Evolutionary conservation across 2,888 invertebrate genomes (phyloP).

Genomic region (Drosophila lutescens): DNA sequence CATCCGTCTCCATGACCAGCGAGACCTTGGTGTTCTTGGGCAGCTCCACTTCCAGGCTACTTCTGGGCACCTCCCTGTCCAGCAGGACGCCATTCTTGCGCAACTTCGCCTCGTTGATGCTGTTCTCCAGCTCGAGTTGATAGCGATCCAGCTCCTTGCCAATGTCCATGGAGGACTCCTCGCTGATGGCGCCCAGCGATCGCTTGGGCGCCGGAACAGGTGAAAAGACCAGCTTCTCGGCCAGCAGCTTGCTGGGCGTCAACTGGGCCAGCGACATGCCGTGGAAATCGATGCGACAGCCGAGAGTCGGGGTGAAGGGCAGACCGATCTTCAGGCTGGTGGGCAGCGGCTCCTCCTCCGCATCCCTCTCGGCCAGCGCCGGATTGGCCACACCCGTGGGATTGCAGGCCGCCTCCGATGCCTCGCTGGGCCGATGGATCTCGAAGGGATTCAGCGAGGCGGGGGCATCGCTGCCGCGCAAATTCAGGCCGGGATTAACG

Average conservation of each 20-base stretch:
- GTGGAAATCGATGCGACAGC: conserved; percentile 83
- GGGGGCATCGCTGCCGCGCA: conserved; percentile 77
- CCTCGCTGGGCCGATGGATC: conserved; percentile 72
- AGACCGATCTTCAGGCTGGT: conserved; percentile 78
- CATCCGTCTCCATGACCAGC: conserved; percentile 31
- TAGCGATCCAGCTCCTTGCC: conserved; percentile 84
- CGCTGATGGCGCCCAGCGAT: conserved; percentile 80
- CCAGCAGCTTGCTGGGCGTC: conserved; percentile 82
- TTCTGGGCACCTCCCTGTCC: too few relatives aligned
- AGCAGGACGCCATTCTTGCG: conserved; percentile 66
- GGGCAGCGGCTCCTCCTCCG: conserved; percentile 52
- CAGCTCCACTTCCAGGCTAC: conserved; percentile 15
- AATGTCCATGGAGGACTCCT: conserved; percentile 83
- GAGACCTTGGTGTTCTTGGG: conserved; percentile 13
- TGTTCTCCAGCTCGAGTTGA: conserved; percentile 84
- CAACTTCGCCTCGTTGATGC: conserved; percentile 84
- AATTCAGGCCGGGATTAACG: conserved; percentile 82
- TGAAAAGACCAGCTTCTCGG: conserved; percentile 82
- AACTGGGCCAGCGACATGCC: conserved; percentile 74
- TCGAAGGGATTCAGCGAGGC: conserved; percentile 83
- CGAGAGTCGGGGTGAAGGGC: conserved; percentile 82
- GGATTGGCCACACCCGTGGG: conserved; percentile 57
- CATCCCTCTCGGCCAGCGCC: conserved; percentile 53
- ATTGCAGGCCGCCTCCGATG: conserved; percentile 49
- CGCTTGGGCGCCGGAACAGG: conserved; percentile 70